A percentile compares a stretch with the other conserved stretches of the same genome.
Evolutionary conservation across 2,113 vertebrate species (phyloP).

Genomic region (Alethe castanea): DNA sequence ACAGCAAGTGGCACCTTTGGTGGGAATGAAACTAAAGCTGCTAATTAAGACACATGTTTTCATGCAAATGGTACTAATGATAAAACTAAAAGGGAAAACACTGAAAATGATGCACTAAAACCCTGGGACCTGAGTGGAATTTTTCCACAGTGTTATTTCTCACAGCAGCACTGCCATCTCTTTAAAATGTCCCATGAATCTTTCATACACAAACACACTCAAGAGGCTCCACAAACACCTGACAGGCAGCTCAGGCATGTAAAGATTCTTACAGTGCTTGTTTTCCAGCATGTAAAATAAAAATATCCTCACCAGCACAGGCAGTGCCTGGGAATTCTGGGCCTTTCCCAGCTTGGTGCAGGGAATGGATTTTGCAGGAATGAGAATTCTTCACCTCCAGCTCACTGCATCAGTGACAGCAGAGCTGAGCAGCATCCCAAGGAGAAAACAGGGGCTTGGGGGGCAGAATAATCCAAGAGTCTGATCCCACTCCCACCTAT

Average conservation of each 20-base stretch:
- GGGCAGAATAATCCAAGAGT: background rate
- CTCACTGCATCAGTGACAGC: background rate
- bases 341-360: background rate
- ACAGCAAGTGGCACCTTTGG: background rate
- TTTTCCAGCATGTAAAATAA: background rate
- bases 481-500: background rate
- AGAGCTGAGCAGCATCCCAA: background rate
- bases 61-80: background rate
- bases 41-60: background rate
- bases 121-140: background rate
- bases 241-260: background rate
- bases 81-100: background rate
- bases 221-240: background rate
- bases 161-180: background rate
- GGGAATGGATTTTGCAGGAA: background rate
- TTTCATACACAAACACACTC: background rate
- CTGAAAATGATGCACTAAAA: background rate
- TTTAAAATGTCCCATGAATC: background rate
- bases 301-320: background rate
- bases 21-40: background rate
- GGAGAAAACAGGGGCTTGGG: background rate
- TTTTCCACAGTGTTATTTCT: background rate
- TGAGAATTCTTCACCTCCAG: background rate
- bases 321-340: background rate
- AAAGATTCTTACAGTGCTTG: background rate